A percentile compares a stretch with the other conserved stretches of the same genome.
These are phyloP conservation scores for Drosophila nasuta DNA, from an alignment of 1,140 invertebrate species.

Conservation along the genomic window DNA sequence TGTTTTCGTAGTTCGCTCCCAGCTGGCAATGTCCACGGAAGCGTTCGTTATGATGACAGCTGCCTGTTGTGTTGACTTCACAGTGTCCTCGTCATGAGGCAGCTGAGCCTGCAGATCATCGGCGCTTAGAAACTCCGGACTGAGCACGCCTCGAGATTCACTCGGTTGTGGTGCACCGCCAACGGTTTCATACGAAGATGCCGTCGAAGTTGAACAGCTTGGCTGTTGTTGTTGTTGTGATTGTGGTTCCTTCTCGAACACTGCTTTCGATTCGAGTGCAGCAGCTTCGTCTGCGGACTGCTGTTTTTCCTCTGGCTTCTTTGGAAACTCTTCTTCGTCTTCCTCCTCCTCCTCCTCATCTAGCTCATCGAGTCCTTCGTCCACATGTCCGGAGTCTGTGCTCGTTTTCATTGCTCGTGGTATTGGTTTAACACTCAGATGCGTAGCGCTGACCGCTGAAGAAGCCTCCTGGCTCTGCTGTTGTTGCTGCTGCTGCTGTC, in stretches of 20 bases:
- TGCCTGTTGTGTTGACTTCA: constrained; percentile 38
- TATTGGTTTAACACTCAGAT: constrained; percentile 74
- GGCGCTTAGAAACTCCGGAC: constrained; percentile 78
- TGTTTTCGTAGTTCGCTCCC: constrained; percentile 79
- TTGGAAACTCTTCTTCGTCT: not conserved
- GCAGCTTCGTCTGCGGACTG: not conserved
- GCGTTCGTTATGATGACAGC: constrained; percentile 89
- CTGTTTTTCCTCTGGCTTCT: constrained; percentile 5
- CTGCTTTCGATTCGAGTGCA: not conserved
- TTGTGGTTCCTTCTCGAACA: constrained; percentile 25
- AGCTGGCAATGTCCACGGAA: constrained; percentile 87
- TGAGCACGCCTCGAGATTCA: constrained; percentile 60
- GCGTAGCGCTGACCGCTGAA: constrained; percentile 21
- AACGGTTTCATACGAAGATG: constrained; percentile 83
- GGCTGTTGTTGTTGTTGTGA: constrained; percentile 23
- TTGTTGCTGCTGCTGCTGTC: constrained; percentile 85
- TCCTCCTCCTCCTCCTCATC: constrained; percentile 47
- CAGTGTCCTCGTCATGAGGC: constrained; percentile 55
- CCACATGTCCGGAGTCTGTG: constrained; percentile 85
- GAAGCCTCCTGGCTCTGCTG: constrained; percentile 60
- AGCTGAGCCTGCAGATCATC: constrained; percentile 72
- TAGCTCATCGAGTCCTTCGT: constrained; percentile 82
- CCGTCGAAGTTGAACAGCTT: constrained; percentile 77
- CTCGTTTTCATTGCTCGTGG: constrained; percentile 82
- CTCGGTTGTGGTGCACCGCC: constrained; percentile 53